Percentiles rank a stretch among this genome's conserved stretches.
Conservation (phyloP, 1,140 invertebrate genomes). For the Theocolax elegans region DNA sequence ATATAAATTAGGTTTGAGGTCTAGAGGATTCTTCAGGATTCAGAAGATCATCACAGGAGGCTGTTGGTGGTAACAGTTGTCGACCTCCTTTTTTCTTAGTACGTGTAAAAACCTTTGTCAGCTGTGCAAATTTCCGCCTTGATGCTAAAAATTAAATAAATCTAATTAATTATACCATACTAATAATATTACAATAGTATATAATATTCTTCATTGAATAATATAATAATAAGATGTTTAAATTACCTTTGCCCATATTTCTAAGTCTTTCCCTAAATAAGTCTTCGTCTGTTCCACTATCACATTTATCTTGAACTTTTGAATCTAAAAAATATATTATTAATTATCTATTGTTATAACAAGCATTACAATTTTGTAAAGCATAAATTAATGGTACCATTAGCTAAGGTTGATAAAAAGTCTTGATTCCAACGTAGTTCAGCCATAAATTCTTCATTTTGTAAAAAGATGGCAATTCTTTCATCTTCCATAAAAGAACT, state of each 20-base stretch:
- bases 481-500: slow-evolving; percentile 78
- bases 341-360: background rate
- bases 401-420: slow-evolving; percentile 87
- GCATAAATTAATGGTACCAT: slow-evolving; percentile 66
- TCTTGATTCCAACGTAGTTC: slow-evolving; percentile 89
- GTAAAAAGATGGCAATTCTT: slow-evolving; percentile 86
- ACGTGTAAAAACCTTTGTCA: slow-evolving; percentile 81
- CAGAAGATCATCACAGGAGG: slow-evolving; percentile 64
- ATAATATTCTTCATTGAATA: too few relatives aligned
- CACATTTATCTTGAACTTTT: slow-evolving; percentile 59
- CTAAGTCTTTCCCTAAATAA: slow-evolving; percentile 84
- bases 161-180: background rate
- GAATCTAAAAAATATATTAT: slow-evolving; percentile 52
- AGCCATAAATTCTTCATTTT: slow-evolving; percentile 93
- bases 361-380: slow-evolving; percentile 8
- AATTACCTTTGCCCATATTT: slow-evolving; percentile 86
- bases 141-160: slow-evolving; percentile 71
- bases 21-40: slow-evolving; percentile 62
- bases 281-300: slow-evolving; percentile 71
- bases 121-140: slow-evolving; percentile 83
- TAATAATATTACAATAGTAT: too few relatives aligned
- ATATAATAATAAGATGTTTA: background rate
- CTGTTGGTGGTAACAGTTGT: slow-evolving; percentile 62
- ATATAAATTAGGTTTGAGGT: slow-evolving; percentile 22
- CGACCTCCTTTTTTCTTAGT: slow-evolving; percentile 74